A percentile compares a stretch with the other conserved stretches of the same genome.
These are phyloP conservation scores for Acanthopleura granulata DNA, from an alignment of 2,888 invertebrate species.

Conservation along the genomic window DNA sequence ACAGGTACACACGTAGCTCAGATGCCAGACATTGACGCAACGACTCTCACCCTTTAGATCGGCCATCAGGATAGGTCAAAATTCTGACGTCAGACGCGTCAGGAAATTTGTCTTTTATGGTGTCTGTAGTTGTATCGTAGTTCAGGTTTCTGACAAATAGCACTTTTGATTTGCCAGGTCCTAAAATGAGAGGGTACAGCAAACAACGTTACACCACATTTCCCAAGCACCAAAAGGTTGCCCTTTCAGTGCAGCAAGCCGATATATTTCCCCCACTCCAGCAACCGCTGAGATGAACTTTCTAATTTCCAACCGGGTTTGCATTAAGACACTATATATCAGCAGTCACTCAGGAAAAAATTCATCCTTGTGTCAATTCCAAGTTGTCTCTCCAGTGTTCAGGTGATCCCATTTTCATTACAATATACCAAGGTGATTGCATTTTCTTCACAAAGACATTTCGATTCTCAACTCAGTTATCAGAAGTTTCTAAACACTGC, in stretches of 20 bases:
- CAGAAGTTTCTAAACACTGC: too few relatives aligned
- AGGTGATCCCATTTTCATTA: too few relatives aligned
- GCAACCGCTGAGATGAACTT: too few relatives aligned
- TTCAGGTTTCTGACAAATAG: constrained; percentile 7
- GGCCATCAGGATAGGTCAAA: constrained; percentile 10
- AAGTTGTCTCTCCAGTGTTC: too few relatives aligned
- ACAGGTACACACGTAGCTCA: constrained; percentile 7
- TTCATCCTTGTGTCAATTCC: too few relatives aligned
- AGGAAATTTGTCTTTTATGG: not conserved
- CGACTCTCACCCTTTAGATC: constrained; percentile 6
- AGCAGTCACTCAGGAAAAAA: too few relatives aligned
- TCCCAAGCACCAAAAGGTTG: not conserved
- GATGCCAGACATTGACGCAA: not conserved
- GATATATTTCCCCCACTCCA: too few relatives aligned
- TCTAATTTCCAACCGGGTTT: too few relatives aligned
- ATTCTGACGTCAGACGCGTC: constrained; percentile 1
- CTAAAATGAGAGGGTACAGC: constrained; percentile 5
- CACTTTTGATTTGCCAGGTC: constrained; percentile 4
- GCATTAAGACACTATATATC: too few relatives aligned
- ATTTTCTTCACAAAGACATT: too few relatives aligned
- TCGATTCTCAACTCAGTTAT: too few relatives aligned
- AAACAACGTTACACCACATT: constrained; percentile 10
- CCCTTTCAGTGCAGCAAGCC: not conserved
- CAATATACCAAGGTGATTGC: too few relatives aligned
- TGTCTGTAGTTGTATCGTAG: constrained; percentile 10